Evolutionary conservation across 2,888 invertebrate genomes (phyloP), one percentile per base, ranked within the genome.

Genomic region (Torymus auratus): DNA sequence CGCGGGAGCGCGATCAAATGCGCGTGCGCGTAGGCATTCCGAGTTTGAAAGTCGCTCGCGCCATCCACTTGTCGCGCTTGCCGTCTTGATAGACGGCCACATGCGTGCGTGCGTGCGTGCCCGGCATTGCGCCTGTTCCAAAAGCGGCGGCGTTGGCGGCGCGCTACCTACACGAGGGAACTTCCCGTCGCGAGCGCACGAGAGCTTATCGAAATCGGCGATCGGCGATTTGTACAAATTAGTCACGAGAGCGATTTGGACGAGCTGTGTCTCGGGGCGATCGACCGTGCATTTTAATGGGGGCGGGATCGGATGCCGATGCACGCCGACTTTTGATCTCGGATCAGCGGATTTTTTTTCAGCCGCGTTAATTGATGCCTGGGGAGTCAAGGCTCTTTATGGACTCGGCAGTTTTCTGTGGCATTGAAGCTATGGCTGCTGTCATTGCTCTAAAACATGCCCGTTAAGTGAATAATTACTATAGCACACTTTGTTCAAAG

Each of bases 11-110:
- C 7, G 41, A 41, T 5, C 41, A 1, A 41, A 41, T 64, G 60
- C 53, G 28, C 17, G 10, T 20, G 53, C 71, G 41, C 12, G n/a
- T 60, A 60, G 58, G n/a, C 58, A 58, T 58, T 58, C 58, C 58
- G n/a, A 50, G 41, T n/a, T 50, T n/a, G 14, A 50, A 41, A 53
- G 53, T 67, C 28, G n/a, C 68, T n/a, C 68, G 14, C 55, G 23
- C 20, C 17, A 50, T 60, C 15, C 61, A 41, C 71, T 61, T 53
- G 65, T 20, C 62, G 72, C 52, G 41, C 14, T 17, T 5, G 17
- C 7, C 0, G 61, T 58, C 72, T 69, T 78, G 80, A 82, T 82
- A 72, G 76, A 81, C 69, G 84, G 82, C 78, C 74, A 64, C 77
- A 64, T 5, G 53, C 53, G 55, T 62, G 52, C 53, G 53, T 52